phyloP scores from a whole-genome alignment of 2,797 vertebrate species.

The Arctocebus calabarensis region DNA sequence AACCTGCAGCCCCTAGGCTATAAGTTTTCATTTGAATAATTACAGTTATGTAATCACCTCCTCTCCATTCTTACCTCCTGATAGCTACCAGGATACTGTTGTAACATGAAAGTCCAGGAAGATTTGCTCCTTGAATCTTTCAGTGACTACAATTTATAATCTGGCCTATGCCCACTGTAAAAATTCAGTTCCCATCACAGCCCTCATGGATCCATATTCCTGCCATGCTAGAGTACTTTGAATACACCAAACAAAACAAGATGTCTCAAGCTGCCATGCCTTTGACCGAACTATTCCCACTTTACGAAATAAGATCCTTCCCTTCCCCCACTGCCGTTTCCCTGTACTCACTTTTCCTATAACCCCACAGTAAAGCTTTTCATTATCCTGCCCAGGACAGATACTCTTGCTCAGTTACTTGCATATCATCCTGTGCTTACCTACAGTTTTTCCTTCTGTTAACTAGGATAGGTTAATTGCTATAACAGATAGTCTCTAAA shows the following conservation, averaged over 20 bases:
- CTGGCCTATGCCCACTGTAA: not conserved
- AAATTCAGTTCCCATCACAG: not conserved
- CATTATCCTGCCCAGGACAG: not conserved
- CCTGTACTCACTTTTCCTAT: not conserved
- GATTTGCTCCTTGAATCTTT: not conserved
- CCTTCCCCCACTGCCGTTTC: not conserved
- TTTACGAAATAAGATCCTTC: not conserved
- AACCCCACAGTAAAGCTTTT: not conserved
- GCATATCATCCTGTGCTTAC: not conserved
- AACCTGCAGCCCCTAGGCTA: not conserved
- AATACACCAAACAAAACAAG: not conserved
- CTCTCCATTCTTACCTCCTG: not conserved
- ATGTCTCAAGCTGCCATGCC: not conserved
- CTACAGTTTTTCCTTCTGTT: not conserved
- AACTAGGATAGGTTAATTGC: not conserved
- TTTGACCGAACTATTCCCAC: not conserved
- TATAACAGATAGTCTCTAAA: not conserved
- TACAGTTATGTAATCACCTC: not conserved
- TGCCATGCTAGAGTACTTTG: not conserved
- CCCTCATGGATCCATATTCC: not conserved
- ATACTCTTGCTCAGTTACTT: not conserved
- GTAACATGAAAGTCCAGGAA: not conserved
- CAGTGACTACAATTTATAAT: not conserved
- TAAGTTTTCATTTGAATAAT: slow-evolving; percentile 21
- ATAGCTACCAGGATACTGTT: not conserved